Conservation (phyloP, 2,113 vertebrate genomes). For the Narcine bancroftii region DNA sequence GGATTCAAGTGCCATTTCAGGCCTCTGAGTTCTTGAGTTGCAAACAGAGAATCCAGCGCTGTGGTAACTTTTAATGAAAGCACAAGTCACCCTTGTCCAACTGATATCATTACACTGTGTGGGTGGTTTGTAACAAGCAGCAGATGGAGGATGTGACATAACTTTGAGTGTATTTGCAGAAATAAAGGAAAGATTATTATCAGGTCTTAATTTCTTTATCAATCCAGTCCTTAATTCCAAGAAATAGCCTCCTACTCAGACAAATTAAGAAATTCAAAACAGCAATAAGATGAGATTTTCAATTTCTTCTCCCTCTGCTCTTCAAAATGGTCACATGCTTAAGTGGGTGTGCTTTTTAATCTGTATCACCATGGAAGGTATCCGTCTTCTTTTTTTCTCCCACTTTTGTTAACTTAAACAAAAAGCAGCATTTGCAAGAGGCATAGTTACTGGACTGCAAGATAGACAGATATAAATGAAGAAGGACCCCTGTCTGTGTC, state of each 20-base stretch:
- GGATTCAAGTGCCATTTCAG: not conserved
- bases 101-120: slow-evolving; percentile 16
- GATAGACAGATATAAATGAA: not conserved
- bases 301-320: not conserved
- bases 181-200: slow-evolving; percentile 12
- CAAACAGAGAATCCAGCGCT: not conserved
- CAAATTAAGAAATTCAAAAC: not conserved
- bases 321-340: not conserved
- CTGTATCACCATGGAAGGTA: not conserved
- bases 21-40: not conserved
- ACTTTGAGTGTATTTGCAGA: slow-evolving; percentile 1
- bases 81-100: slow-evolving; percentile 2
- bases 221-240: slow-evolving; percentile 22
- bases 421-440: not conserved
- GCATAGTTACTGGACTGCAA: not conserved
- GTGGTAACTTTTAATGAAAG: slow-evolving; percentile 19
- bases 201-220: not conserved
- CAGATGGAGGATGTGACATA: slow-evolving; percentile 21
- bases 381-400: not conserved
- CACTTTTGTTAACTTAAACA: not conserved
- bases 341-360: not conserved
- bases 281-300: not conserved
- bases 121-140: slow-evolving; percentile 20
- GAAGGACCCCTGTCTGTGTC: not conserved
- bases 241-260: not conserved